phyloP scores from a whole-genome alignment of 35 echinoderm and acorn worm species.

The Amphiura filiformis region DNA sequence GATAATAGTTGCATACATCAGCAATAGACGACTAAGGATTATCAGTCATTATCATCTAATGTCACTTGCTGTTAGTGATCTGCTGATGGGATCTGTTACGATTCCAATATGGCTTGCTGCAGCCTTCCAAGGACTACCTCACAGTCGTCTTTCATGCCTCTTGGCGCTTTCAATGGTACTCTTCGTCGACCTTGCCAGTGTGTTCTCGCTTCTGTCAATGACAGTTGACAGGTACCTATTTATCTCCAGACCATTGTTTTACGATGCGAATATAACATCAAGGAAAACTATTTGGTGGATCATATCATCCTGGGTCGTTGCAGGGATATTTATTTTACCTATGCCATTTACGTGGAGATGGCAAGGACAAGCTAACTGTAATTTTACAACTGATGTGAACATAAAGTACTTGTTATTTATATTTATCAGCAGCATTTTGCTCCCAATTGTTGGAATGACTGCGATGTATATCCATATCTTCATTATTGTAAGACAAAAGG shows the following conservation, averaged over 20 bases:
- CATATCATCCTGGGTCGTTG: not conserved
- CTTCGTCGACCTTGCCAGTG: not conserved
- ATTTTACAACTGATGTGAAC: not conserved
- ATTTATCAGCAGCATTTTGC: not conserved
- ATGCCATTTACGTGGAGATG: not conserved
- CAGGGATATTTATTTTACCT: not conserved
- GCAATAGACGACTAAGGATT: not conserved
- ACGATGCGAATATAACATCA: not conserved
- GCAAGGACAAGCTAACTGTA: not conserved
- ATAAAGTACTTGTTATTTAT: not conserved
- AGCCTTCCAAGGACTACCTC: slow-evolving; percentile 1
- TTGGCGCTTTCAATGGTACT: not conserved
- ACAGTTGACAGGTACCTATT: not conserved
- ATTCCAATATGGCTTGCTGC: not conserved
- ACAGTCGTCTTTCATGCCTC: not conserved
- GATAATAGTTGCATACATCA: not conserved
- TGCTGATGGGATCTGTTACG: not conserved
- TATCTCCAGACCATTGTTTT: not conserved
- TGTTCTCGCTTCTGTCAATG: not conserved
- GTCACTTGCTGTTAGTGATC: not conserved
- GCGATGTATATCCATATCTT: not conserved
- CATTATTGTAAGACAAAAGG: not conserved
- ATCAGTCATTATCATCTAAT: not conserved
- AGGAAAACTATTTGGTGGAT: not conserved
- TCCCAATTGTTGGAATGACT: not conserved